Percentiles rank a stretch among this genome's conserved stretches.
Conservation (phyloP, 2,797 vertebrate genomes). For the Sebastes cheni region DNA sequence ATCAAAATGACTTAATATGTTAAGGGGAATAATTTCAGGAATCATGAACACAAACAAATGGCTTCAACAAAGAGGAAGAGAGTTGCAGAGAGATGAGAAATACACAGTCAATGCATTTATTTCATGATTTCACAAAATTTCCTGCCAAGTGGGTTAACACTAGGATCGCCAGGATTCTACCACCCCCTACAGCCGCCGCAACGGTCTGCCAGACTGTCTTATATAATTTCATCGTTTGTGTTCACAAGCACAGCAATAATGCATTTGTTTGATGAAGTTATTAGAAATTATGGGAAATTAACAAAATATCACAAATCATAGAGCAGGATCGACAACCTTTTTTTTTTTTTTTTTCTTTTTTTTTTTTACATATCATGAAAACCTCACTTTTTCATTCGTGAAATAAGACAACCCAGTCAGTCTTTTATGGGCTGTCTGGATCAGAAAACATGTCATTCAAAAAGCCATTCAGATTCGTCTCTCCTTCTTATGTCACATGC, state of each 20-base stretch:
- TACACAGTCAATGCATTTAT: not conserved
- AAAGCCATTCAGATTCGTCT: rapidly evolving
- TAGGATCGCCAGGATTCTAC: too few species aligned
- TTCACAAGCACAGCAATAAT: not conserved
- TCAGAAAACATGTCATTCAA: too few species aligned
- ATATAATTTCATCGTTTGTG: not conserved
- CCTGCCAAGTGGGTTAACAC: too few species aligned
- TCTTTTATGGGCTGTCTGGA: rapidly evolving
- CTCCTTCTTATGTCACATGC: too few species aligned
- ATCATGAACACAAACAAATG: not conserved
- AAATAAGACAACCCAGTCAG: too few species aligned
- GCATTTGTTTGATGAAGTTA: not conserved
- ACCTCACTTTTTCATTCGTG: too few species aligned
- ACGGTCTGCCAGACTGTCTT: not conserved
- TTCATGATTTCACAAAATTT: not conserved
- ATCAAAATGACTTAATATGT: not conserved
- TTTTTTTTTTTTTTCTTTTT: rapidly evolving
- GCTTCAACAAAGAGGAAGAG: not conserved
- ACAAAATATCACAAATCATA: too few species aligned
- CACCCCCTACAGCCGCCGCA: too few species aligned
- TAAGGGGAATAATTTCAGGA: not conserved
- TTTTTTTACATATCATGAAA: too few species aligned
- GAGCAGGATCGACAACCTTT: too few species aligned
- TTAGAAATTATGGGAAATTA: not conserved
- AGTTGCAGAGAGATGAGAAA: not conserved